Evolutionary conservation across 2,797 vertebrate species (phyloP), one percentile per base, ranked within the genome.

Genomic region (Poliocrania exsul): DNA sequence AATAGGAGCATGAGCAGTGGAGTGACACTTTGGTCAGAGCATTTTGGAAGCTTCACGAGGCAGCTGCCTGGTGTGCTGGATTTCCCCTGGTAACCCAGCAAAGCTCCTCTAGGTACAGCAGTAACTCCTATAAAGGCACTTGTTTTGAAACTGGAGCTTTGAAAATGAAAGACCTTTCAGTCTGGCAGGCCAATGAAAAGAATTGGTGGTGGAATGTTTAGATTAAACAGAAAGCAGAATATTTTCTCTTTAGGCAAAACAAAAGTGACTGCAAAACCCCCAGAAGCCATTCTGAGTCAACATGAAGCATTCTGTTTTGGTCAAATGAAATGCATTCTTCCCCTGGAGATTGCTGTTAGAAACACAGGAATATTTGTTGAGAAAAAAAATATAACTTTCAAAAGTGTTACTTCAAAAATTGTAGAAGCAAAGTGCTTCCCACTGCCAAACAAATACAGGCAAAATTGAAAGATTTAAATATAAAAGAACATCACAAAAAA

Each of bases 211-310:
- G 89, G 92, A 90, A 92, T 94, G 89, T 71, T 91, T 81, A 88
- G 85, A 87, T 96, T 94, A 93, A 93, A 80, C 86, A 89, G 72
- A 94, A 93, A 89, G 72, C 51, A 87, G 79, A 85, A 71, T 93
- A 87, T 93, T 96, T 96, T 96, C 60, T 95, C 96, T 96, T 86
- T 31, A 91, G 92, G 94, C 81, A 91, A 93, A 96, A 93, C 89
- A 95, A 86, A 93, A 96, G 65, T 83, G 79, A 61, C 69, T 95
- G 79, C 84, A 69, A 84, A 84, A 51, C 18, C 95, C 72, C 92
- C 92, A 85, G 79, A 95, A 95, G 75, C 87, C 53, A 10, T 91
- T 83, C 94, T 92, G 92, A 92, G 87, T 93, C 94, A 94, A 94
- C 91, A 83, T 12, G 46, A 88, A 92, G 85, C 81, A 57, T 92